phyloP scores from a whole-genome alignment of 2,888 invertebrate genomes.

The Drosophila formosana region DNA sequence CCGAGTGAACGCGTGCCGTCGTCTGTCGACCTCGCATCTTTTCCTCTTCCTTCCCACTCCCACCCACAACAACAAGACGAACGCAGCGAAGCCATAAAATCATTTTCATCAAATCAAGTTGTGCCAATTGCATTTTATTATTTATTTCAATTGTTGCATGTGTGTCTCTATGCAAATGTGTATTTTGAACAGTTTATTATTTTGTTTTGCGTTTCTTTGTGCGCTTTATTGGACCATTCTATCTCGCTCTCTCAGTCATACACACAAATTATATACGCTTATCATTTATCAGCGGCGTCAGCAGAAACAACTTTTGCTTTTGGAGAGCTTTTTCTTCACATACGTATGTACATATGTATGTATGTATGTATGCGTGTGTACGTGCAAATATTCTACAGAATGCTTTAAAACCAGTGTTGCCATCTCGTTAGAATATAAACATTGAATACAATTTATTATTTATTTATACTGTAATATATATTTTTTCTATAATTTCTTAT shows the following conservation, averaged over 20 bases:
- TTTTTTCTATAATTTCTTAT: not conserved
- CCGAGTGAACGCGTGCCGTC: slow-evolving; percentile 40
- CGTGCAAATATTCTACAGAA: slow-evolving; percentile 26
- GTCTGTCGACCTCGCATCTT: slow-evolving; percentile 55
- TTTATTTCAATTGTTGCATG: slow-evolving; percentile 27
- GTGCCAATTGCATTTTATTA: slow-evolving; percentile 41
- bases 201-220: slow-evolving; percentile 27
- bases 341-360: too few relatives aligned
- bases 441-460: slow-evolving; percentile 1
- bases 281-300: slow-evolving; percentile 61
- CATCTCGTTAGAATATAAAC: slow-evolving; percentile 43
- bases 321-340: slow-evolving; percentile 43
- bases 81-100: slow-evolving; percentile 54
- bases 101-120: slow-evolving; percentile 31
- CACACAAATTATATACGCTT: slow-evolving; percentile 47
- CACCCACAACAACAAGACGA: slow-evolving; percentile 28
- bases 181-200: slow-evolving; percentile 1
- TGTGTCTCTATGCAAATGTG: not conserved
- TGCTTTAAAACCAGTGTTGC: slow-evolving; percentile 41
- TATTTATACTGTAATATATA: not conserved
- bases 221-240: not conserved
- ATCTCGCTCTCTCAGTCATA: slow-evolving; percentile 11
- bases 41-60: slow-evolving; percentile 16
- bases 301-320: slow-evolving; percentile 59
- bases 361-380: slow-evolving; percentile 12